Base-by-base conservation (phyloP, 2,113 vertebrate genomes). In the Campylomormyrus numenius region DNA sequence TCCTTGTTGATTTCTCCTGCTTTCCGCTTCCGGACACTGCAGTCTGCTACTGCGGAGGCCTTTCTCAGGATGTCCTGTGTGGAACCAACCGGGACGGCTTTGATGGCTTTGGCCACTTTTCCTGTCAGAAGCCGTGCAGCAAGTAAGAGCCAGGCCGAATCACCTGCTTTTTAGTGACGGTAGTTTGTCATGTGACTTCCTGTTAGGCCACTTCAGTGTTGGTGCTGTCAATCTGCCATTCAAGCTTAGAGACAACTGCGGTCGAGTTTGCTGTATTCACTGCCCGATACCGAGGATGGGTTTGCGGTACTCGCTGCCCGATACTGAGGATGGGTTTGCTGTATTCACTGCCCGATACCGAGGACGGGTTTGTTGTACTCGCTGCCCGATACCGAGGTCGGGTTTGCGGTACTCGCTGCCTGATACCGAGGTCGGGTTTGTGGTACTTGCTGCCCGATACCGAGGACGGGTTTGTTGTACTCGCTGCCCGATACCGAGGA, bases 11-110 rank as follows among this genome's bases (percentile, higher is more conserved):
- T 39, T 19, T 77, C 70, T 77, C 70, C 70, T 89, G 6, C 46
- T 66, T 3, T 50, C 31, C 84, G 80, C 35, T 74, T 85, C 31
- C 49, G 17, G 45, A 77, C 24, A 49, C 6, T 88, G 21, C 88
- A 96, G 96, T 91, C 46, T 99, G 98, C 93, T 99, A 97, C 94
- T 99, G 98, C 92, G 97, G 97, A 85, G 96, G 92, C 52, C 95
- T 90, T n/a, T 94, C 94, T 49, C 96, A 96, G 88, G 95, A 97
- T 88, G 96, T 96, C 39, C 92, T 94, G 7, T 99, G 98, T 93
- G 98, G 98, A 88, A 97, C 97, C 35, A 96, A 97, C 87, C 92
- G 94, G 90, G 96, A 97, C 15, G 94, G 94, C 58, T 97, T 96
- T 91, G 96, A 98, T 11, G 97, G 97, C 92, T 96, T 93, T 21